These are phyloP conservation scores for Notarius lentiginosus DNA, from an alignment of 2,113 vertebrate genomes.

Conservation along the genomic window DNA sequence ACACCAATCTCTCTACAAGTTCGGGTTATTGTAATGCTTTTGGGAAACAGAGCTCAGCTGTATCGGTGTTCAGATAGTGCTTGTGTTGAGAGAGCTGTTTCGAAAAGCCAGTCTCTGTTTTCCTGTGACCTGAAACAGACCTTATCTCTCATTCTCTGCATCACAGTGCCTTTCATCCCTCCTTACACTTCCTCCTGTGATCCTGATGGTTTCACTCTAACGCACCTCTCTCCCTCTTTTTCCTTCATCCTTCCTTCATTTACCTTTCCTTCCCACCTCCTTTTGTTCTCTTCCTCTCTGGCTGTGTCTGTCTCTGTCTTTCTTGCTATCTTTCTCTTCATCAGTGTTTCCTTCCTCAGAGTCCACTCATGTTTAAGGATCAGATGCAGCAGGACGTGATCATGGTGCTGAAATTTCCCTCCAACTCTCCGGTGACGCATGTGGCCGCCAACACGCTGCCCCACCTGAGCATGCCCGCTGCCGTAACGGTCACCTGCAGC, in stretches of 20 bases:
- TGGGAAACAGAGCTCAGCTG: neutral
- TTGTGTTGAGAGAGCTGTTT: neutral
- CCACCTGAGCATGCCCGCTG: conserved; percentile 94
- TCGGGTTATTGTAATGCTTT: neutral
- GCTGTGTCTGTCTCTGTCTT: conserved; percentile 13
- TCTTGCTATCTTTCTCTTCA: conserved; percentile 76
- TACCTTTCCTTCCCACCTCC: conserved; percentile 1
- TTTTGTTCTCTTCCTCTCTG: neutral
- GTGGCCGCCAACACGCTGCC: conserved; percentile 97
- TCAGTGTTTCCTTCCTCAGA: conserved; percentile 99
- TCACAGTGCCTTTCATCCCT: conserved; percentile 36
- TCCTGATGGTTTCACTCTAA: conserved; percentile 62
- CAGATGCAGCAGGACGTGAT: conserved; percentile 99
- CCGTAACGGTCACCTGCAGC: conserved; percentile 97
- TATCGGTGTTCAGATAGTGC: neutral
- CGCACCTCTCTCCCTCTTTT: conserved; percentile 72
- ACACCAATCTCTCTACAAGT: neutral
- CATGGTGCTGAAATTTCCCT: conserved; percentile 99
- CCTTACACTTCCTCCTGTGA: conserved; percentile 63
- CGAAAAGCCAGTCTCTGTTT: neutral
- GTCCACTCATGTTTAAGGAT: conserved; percentile 99
- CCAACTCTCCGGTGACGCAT: conserved; percentile 96
- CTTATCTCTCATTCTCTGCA: conserved; percentile 12
- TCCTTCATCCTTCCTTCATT: conserved; percentile 74
- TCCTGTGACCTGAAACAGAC: neutral